Evolutionary conservation across 1,140 invertebrate genomes (phyloP).

Genomic region (Drosophila carrolli): DNA sequence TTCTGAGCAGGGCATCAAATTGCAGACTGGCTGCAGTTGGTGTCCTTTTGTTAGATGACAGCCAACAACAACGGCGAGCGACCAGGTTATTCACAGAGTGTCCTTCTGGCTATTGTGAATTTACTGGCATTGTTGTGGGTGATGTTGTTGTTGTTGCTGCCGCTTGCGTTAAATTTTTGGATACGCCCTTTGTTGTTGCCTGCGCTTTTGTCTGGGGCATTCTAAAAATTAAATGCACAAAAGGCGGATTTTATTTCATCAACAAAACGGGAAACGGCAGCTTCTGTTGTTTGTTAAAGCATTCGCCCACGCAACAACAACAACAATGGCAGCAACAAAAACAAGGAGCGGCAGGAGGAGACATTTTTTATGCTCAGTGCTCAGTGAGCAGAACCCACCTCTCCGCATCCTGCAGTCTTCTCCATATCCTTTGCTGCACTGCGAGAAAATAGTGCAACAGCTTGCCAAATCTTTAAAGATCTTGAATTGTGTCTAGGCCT

Average conservation of each 20-base stretch:
- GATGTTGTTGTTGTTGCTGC: conserved; percentile 44
- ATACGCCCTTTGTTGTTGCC: conserved; percentile 79
- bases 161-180: conserved; percentile 68
- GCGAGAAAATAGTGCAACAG: no score
- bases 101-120: conserved; percentile 68
- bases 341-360: conserved; percentile 48
- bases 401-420: not conserved
- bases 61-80: conserved; percentile 13
- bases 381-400: conserved; percentile 28
- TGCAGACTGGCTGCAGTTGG: conserved; percentile 71
- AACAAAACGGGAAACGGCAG: conserved; percentile 81
- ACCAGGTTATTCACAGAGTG: conserved; percentile 69
- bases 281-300: conserved; percentile 81
- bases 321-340: conserved; percentile 15
- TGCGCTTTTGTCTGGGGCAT: conserved; percentile 75
- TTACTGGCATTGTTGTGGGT: conserved; percentile 69
- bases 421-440: conserved; percentile 9
- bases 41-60: conserved; percentile 70
- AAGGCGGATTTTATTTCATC: conserved; percentile 83
- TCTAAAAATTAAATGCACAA: conserved; percentile 83
- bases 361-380: conserved; percentile 62
- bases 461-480: no score
- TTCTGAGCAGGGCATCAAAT: conserved; percentile 64
- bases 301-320: conserved; percentile 72
- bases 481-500: no score